Base-by-base conservation (phyloP, 1,140 invertebrate species). In the Brachionus rotundiformis region DNA sequence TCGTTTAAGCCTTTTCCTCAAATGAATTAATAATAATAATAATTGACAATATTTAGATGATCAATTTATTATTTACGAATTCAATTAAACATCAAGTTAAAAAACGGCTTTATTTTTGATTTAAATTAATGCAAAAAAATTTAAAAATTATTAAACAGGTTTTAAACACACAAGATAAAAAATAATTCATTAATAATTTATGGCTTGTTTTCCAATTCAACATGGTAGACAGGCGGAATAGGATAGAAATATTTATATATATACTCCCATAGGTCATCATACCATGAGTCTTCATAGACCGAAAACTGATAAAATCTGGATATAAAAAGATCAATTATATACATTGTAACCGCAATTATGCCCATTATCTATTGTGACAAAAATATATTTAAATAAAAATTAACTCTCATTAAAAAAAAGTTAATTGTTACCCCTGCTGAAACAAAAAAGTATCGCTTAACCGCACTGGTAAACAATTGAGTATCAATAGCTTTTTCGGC, bases 291-390 rank as follows among this genome's bases (percentile, higher is more conserved):
- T 68, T 68, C 63, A 36, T 68, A 68, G 1, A 68, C 31, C n/a
- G 63, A 73, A 73, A 73, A 73, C 25, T 73, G 68, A 25, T 73
- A 73, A 44, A 73, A 73, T 44, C 68, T 73, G 36, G 68, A 73
- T 3, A 73, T 4, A 47, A 73, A 73, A 19, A 73, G 36, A 27
- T 73, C 36, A 25, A 73, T n/a, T 25, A 73, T 11, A 25, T 73
- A 73, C 19, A 73, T 44, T 13, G 41, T 25, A 31, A 73, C 68
- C 10, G 68, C 36, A 23, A 41, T 3, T 44, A 73, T 19, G 0
- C 68, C 68, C 19, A 73, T 25, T 31, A 73, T 73, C 68, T 73
- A 11, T 11, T 23, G 29, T 8, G 8, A 29, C 3, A 36, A 11
- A 36, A 36, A 19, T 71, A 68, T 36, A 23, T 71, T 36, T 19